Base-by-base conservation (phyloP, 1,140 invertebrate genomes). In the Ostrea denselamellosa region DNA sequence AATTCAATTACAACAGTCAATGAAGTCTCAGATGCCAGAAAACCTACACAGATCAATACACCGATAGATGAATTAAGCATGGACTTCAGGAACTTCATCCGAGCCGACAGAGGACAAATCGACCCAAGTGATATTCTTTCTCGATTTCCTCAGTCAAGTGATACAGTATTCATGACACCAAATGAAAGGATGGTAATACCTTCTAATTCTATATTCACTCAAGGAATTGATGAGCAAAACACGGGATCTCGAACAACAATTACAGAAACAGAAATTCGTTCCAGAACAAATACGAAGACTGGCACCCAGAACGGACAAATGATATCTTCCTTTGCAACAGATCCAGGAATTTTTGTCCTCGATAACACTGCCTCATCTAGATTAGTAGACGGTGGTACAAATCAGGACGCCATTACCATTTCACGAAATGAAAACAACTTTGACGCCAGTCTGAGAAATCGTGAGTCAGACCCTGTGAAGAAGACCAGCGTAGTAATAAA, bases 241-340 rank as follows among this genome's bases (percentile, higher is more conserved):
- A 17, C 68, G 28, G 25, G 68, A 8, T 34, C 68, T 28, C 22
- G 68, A 28, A 77, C 68, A 34, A 77, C 68, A 12, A 77, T 77
- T 77, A 77, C 68, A 77, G 68, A 77, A 77, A 77, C 68, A 77
- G 68, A 77, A 77, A 77, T 77, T 77, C 68, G 25, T 28, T 14
- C 25, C 17, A 77, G 14, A 3, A 34, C 68, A 28, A 77, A 77
- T 25, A 77, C 12, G 28, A 25, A 25, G 4, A 77, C 12, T 25
- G 68, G 28, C 28, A 22, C 68, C 25, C 28, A 28, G 14, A 34
- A 34, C 17, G 7, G 12, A 14, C 68, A 12, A 77, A 28, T 77
- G 9, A 77, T 17, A 14, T 25, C 68, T 10, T 77, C 68, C 25
- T 22, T 77, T 9, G 28, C 12, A 9, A 14, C 28, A 28, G 68